phyloP scores from a whole-genome alignment of 2,113 vertebrate species.

The Lepus europaeus region DNA sequence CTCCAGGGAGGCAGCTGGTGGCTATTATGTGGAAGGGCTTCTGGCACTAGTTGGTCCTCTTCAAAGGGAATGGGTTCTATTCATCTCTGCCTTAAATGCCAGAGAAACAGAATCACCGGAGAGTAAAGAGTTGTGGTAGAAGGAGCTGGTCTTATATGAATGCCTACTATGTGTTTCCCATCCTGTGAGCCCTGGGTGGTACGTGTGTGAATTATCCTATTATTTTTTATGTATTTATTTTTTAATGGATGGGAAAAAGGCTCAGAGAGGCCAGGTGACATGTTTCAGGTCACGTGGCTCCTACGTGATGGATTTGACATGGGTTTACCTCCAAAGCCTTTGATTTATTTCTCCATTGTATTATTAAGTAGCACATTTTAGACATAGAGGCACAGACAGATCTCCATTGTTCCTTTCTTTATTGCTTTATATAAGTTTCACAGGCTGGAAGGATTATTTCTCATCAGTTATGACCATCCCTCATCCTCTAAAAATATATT shows the following conservation, averaged over 20 bases:
- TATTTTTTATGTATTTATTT: background rate
- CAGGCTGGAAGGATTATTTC: background rate
- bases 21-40: conserved; percentile 45
- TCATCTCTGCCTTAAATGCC: conserved; percentile 14
- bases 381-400: background rate
- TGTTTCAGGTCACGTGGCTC: conserved; percentile 47
- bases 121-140: background rate
- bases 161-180: background rate
- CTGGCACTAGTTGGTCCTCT: conserved; percentile 22
- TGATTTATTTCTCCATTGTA: background rate
- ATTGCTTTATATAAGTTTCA: background rate
- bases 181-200: background rate
- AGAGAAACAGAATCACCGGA: background rate
- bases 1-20: conserved; percentile 60
- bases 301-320: background rate
- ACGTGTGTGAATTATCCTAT: background rate
- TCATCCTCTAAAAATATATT: background rate
- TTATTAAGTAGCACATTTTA: background rate
- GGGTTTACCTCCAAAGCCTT: background rate
- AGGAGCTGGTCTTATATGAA: background rate
- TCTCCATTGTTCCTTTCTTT: background rate
- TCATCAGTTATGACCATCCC: background rate
- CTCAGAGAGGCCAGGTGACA: conserved; percentile 25
- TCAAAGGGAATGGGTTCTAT: background rate
- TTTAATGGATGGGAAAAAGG: conserved; percentile 20